Conservation (phyloP, 2,113 vertebrate genomes). For the Phoxinus phoxinus region DNA sequence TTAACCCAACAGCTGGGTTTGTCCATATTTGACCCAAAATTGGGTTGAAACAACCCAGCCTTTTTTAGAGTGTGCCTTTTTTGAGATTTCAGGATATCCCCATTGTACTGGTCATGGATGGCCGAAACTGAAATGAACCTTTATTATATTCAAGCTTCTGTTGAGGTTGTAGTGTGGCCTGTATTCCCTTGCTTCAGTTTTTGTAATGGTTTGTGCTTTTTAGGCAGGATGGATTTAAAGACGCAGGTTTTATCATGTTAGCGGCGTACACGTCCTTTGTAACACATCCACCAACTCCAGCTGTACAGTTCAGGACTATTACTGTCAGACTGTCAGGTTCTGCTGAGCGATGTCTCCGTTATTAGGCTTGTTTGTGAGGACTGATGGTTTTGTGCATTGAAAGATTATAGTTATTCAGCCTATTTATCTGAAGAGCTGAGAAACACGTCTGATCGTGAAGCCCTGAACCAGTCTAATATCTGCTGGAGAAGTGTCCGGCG, state of each 20-base stretch:
- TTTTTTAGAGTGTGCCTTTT: no score
- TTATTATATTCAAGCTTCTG: background rate
- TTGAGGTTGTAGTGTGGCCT: background rate
- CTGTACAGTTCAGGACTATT: background rate
- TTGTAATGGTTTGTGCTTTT: background rate
- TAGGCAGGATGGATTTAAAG: background rate
- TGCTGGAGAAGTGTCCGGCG: no score
- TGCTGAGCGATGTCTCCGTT: background rate
- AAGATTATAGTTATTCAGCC: background rate
- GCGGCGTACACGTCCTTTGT: background rate
- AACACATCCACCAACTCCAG: background rate
- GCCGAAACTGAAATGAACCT: no score
- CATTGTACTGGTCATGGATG: no score
- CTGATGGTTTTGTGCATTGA: background rate
- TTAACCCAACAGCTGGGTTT: no score
- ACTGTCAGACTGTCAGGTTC: background rate
- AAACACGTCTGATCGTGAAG: background rate
- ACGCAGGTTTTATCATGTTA: background rate
- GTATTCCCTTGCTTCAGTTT: background rate
- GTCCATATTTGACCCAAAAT: no score
- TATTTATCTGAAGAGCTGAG: background rate
- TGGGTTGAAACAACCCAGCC: no score
- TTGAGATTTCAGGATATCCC: no score
- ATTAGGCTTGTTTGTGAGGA: background rate
- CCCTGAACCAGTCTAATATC: background rate